phyloP scores from a whole-genome alignment of 1,140 invertebrate genomes.

The Macrotrachela quadricornifera region DNA sequence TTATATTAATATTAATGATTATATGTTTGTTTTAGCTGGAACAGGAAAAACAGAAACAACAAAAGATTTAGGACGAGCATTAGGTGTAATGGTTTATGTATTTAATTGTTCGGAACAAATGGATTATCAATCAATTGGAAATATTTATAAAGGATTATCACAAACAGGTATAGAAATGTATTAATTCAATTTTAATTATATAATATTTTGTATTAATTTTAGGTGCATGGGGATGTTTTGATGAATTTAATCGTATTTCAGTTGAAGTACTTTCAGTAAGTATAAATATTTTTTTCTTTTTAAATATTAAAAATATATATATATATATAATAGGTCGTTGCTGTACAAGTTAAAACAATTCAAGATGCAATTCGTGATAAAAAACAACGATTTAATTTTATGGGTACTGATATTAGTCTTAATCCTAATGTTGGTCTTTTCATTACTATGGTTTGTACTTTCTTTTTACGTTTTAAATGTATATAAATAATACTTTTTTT shows the following conservation, averaged over 20 bases:
- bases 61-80: constrained; percentile 65
- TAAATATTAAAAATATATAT: no score
- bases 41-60: not conserved
- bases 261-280: constrained; percentile 87
- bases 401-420: constrained; percentile 66
- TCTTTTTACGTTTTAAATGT: not conserved
- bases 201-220: no score
- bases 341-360: constrained; percentile 77
- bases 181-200: no score
- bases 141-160: constrained; percentile 83
- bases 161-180: no score
- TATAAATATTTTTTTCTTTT: no score
- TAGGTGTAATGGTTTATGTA: constrained; percentile 90
- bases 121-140: constrained; percentile 77
- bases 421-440: constrained; percentile 70
- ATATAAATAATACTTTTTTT: not conserved
- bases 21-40: not conserved
- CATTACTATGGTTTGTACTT: constrained; percentile 64
- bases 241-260: constrained; percentile 87
- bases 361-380: constrained; percentile 23
- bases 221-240: constrained; percentile 91
- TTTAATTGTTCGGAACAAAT: constrained; percentile 95
- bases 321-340: constrained; percentile 50
- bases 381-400: constrained; percentile 51
- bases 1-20: not conserved